phyloP scores from a whole-genome alignment of 1,140 invertebrate genomes.

The Drosophila leontia region DNA sequence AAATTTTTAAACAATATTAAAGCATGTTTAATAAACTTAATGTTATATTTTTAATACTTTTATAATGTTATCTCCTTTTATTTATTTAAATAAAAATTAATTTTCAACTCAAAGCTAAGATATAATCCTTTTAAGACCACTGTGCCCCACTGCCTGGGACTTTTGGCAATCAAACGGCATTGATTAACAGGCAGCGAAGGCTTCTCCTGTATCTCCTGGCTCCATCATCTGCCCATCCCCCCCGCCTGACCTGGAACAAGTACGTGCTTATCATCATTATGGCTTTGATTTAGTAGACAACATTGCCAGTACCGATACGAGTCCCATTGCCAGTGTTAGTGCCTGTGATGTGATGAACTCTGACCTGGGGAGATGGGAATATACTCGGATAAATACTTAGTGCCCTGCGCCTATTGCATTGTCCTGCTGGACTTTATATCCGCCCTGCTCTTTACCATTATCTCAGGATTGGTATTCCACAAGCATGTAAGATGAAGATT shows the following conservation, averaged over 20 bases:
- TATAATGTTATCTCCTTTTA: background rate
- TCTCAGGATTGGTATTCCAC: conserved; percentile 53
- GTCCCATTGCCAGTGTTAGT: conserved; percentile 14
- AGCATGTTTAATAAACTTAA: background rate
- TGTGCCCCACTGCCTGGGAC: conserved; percentile 18
- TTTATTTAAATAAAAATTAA: background rate
- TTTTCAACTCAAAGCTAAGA: background rate
- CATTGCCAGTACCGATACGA: conserved; percentile 26
- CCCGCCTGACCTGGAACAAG: conserved; percentile 19
- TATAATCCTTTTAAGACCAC: conserved; percentile 7
- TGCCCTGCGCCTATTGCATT: conserved; percentile 68
- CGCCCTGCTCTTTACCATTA: conserved; percentile 61
- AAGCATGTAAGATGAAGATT: conserved; percentile 54
- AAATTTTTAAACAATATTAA: background rate
- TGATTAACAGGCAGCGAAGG: conserved; percentile 68
- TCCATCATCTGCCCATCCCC: background rate
- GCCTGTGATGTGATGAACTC: conserved; percentile 49
- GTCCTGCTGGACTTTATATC: conserved; percentile 64
- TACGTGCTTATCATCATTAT: conserved; percentile 81
- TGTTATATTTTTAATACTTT: background rate
- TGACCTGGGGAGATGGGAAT: conserved; percentile 33
- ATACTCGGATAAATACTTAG: conserved; percentile 61
- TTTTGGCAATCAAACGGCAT: conserved; percentile 75
- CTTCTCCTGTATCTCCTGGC: conserved; percentile 1
- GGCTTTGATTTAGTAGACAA: conserved; percentile 78